Evolutionary conservation across 2,797 vertebrate species (phyloP).

Genomic region (Hippopotamyrus pictus): DNA sequence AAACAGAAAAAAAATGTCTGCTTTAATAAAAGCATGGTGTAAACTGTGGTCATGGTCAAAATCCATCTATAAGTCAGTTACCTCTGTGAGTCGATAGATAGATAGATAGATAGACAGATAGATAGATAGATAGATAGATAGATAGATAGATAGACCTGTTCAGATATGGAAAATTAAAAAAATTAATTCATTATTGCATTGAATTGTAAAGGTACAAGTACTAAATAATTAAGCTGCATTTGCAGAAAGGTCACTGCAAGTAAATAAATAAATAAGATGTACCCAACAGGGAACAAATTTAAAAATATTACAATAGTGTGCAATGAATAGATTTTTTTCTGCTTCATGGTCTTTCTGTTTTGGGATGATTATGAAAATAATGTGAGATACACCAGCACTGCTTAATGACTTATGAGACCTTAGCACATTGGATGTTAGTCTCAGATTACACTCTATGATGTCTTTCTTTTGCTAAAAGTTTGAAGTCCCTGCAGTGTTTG

Average conservation of each 20-base stretch:
- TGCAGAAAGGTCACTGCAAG: not conserved
- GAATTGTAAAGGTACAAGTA: not conserved
- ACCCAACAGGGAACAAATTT: not conserved
- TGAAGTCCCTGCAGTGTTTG: not conserved
- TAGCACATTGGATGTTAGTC: not conserved
- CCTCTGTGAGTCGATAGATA: not conserved
- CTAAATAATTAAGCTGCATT: not conserved
- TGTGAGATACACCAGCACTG: not conserved
- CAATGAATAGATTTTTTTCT: not conserved
- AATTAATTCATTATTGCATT: not conserved
- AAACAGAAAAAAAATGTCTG: not conserved
- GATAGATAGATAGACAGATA: too few species aligned
- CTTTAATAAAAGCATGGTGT: not conserved
- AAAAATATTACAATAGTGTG: not conserved
- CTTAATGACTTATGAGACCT: not conserved
- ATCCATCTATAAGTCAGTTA: not conserved
- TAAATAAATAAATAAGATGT: not conserved
- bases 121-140: too few species aligned
- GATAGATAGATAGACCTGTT: too few species aligned
- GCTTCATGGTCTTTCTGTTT: not conserved
- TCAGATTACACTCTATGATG: not conserved
- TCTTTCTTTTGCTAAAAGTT: not conserved
- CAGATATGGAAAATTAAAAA: not conserved
- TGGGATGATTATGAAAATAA: not conserved
- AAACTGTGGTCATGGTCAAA: not conserved